phyloP scores from a whole-genome alignment of 1,140 invertebrate species.

The Dolichoris vasculosae region DNA sequence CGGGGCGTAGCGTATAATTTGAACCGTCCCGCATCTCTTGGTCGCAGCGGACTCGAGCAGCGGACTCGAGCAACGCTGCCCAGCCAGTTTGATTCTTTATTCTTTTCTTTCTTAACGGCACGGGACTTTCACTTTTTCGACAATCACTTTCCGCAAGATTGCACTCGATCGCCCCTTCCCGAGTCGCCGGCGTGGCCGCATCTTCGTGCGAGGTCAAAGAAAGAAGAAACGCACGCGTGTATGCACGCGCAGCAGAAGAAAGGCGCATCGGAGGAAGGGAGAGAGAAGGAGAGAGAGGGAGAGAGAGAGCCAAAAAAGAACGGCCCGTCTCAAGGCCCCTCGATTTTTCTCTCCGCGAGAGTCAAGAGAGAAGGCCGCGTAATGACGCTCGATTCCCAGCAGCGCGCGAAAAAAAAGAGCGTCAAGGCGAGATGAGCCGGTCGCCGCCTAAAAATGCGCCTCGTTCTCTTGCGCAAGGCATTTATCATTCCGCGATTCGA shows the following conservation, averaged over 20 bases:
- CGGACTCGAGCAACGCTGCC: not conserved
- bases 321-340: slow-evolving; percentile 31
- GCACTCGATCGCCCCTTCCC: slow-evolving; percentile 34
- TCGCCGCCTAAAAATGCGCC: not conserved
- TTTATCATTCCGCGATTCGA: slow-evolving; percentile 7
- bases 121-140: slow-evolving; percentile 53
- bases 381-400: not conserved
- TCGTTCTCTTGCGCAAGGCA: slow-evolving; percentile 11
- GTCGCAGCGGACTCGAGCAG: not conserved
- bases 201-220: slow-evolving; percentile 48
- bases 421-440: slow-evolving; percentile 47
- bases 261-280: slow-evolving; percentile 25
- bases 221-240: slow-evolving; percentile 24
- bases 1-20: slow-evolving; percentile 36
- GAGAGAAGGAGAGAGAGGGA: no score
- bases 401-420: not conserved
- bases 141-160: slow-evolving; percentile 54
- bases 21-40: not conserved
- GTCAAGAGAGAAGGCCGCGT: not conserved
- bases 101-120: slow-evolving; percentile 18
- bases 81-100: slow-evolving; percentile 40
- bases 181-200: not conserved
- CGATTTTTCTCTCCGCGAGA: slow-evolving; percentile 10
- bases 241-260: slow-evolving; percentile 10
- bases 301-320: slow-evolving; percentile 14